phyloP scores from a whole-genome alignment of 2,113 vertebrate genomes.

The Penelope pileata region DNA sequence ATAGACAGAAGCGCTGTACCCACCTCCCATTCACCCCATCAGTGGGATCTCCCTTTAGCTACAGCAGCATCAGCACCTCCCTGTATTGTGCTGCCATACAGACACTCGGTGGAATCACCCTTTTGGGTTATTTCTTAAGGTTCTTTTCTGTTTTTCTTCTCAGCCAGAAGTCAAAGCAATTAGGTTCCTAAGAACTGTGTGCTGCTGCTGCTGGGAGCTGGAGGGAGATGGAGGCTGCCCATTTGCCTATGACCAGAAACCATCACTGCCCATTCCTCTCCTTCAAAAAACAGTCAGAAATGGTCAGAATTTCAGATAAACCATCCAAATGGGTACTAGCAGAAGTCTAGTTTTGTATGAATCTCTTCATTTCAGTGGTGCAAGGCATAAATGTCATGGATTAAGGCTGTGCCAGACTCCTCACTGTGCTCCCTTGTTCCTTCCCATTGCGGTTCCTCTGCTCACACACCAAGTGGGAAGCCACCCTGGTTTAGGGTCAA shows the following conservation, averaged over 20 bases:
- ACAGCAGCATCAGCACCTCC: not conserved
- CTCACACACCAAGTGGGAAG: not conserved
- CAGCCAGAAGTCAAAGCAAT: not conserved
- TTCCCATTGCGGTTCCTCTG: not conserved
- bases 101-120: not conserved
- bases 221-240: not conserved
- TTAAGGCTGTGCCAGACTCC: not conserved
- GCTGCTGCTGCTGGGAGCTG: not conserved
- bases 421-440: not conserved
- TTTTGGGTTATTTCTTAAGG: rapidly evolving
- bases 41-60: not conserved
- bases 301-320: not conserved
- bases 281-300: rapidly evolving
- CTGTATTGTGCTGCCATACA: not conserved
- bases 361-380: not conserved
- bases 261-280: not conserved
- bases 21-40: not conserved
- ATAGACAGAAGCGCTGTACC: not conserved
- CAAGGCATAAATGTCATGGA: not conserved
- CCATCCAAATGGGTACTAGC: rapidly evolving
- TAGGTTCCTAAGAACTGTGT: not conserved
- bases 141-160: not conserved
- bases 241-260: not conserved
- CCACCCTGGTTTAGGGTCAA: not conserved
- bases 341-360: not conserved